Evolutionary conservation across 2,888 invertebrate species (phyloP).

Genomic region (Apocheima hispidaria): DNA sequence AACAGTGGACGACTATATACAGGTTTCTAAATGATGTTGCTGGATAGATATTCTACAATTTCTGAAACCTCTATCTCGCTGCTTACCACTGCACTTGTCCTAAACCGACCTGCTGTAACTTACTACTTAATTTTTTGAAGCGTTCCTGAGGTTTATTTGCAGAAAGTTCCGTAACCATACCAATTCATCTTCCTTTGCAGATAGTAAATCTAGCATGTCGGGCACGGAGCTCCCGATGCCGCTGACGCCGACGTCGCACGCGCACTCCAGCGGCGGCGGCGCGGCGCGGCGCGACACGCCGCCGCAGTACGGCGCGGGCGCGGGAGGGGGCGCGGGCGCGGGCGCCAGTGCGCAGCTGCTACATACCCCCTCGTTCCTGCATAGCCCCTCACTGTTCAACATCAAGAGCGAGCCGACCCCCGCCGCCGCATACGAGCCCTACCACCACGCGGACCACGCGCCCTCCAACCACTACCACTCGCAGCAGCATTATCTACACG

Average conservation of each 20-base stretch:
- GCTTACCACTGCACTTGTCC: no score
- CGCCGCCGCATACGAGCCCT: constrained; percentile 64
- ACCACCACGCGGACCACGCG: constrained; percentile 44
- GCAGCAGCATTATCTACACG: constrained; percentile 86
- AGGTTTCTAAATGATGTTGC: no score
- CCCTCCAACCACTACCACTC: constrained; percentile 54
- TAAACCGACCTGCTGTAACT: no score
- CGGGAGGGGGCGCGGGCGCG: constrained; percentile 46
- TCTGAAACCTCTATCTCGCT: no score
- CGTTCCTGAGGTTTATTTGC: background rate
- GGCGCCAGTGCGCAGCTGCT: constrained; percentile 27
- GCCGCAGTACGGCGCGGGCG: constrained; percentile 35
- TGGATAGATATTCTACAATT: no score
- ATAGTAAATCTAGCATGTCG: constrained; percentile 77
- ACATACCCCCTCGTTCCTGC: constrained; percentile 61
- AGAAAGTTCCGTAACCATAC: no score
- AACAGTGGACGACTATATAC: no score
- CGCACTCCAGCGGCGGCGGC: constrained; percentile 38
- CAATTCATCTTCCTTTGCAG: constrained; percentile 41
- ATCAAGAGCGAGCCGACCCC: constrained; percentile 80
- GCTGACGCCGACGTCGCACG: constrained; percentile 58
- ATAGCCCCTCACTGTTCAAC: constrained; percentile 74
- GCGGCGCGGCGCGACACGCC: constrained; percentile 59
- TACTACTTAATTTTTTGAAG: no score
- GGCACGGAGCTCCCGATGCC: constrained; percentile 77